Evolutionary conservation across 2,113 vertebrate genomes (phyloP).

Genomic region (Oxyruncus cristatus): DNA sequence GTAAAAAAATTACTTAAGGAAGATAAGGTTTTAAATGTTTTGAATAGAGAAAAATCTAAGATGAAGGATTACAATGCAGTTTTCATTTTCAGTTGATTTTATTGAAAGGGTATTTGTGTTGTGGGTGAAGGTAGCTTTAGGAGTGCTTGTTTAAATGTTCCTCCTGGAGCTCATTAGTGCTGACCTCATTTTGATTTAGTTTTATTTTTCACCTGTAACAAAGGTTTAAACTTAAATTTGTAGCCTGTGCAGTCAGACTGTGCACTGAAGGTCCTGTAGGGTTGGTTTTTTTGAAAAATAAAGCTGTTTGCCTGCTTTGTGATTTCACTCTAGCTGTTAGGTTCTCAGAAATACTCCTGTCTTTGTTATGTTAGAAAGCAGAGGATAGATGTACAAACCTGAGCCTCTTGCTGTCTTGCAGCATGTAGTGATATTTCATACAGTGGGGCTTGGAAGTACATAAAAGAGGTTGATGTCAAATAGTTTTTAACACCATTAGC

Average conservation of each 20-base stretch:
- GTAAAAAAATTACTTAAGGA: not conserved
- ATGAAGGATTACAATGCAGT: not conserved
- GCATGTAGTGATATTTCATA: not conserved
- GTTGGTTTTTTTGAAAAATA: not conserved
- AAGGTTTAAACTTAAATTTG: not conserved
- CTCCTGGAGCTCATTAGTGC: not conserved
- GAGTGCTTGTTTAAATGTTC: not conserved
- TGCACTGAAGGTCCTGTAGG: not conserved
- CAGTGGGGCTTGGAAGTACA: not conserved
- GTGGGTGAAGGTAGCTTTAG: not conserved
- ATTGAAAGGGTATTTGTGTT: not conserved
- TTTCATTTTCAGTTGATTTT: not conserved
- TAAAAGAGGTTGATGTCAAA: not conserved
- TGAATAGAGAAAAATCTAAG: not conserved
- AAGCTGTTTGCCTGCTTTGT: not conserved
- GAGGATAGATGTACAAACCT: accelerated
- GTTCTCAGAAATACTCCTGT: not conserved
- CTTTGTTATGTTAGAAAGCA: not conserved
- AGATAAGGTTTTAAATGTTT: not conserved
- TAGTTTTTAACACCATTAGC: not conserved
- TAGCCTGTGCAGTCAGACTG: accelerated
- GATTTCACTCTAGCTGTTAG: not conserved
- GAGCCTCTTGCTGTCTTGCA: not conserved
- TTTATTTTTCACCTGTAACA: not conserved
- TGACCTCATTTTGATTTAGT: not conserved